Evolutionary conservation across 2,888 invertebrate species (phyloP), one percentile per base, ranked within the genome.

Genomic region (Rosalia funebris): DNA sequence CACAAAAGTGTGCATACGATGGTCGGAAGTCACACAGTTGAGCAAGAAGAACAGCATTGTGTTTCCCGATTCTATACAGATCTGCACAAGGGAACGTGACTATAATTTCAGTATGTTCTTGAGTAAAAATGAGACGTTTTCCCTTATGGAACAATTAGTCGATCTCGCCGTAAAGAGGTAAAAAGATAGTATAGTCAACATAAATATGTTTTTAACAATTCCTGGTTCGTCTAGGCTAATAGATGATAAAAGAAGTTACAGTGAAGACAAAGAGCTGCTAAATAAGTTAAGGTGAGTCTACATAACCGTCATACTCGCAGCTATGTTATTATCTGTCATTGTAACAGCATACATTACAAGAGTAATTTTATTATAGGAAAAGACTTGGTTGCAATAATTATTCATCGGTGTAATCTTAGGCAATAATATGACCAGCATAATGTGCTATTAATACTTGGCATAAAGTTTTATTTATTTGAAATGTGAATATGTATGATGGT

Each of bases 151-250:
- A 76, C 98, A 98, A 79, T 84, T 99, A 37, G 95, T 96, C 53
- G 98, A 98, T 83, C 89, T 98, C 83, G 97, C 98, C 57, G 97
- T 98, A 90, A 96, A 95, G 85, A 89, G 92, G 89, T 79, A 73
- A 56, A 31, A n/a, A 44, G 57, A 31, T 25, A 15, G 36, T 45
- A 52, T 44, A 44, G 41, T 36, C 39, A 80, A 34, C 46, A 36
- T 25, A 57, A 47, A 47, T 34, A 14, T 47, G 36, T 68, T 41
- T 59, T 25, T 52, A 19, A 12, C 16, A 19, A 12, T 39, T 53
- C 31, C 42, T 31, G 7, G 3, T 25, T 7, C 7, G 3, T 25
- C 50, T 80, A 93, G 96, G 81, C 84, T 97, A 66, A 95, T 95
- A 73, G 91, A 96, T 72, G 96, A 97, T 77, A 96, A 95, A 81